A percentile compares a stretch with the other conserved stretches of the same genome.
Conservation (phyloP, 1,140 invertebrate species). For the Parapsyche elsis region DNA sequence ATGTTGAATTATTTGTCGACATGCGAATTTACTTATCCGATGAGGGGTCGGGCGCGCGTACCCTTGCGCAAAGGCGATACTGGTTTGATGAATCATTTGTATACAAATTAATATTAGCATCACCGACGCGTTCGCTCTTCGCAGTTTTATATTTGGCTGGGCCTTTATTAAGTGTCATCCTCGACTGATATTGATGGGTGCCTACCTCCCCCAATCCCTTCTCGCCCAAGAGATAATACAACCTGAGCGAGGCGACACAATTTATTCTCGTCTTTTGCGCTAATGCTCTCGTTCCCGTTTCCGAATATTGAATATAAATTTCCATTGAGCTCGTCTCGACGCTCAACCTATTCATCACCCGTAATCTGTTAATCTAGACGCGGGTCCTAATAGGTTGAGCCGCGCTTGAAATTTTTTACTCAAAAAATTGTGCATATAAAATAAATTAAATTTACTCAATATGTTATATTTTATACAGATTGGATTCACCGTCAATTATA, state of each 20-base stretch:
- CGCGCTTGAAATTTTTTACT: too few species aligned
- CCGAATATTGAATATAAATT: constrained; percentile 31
- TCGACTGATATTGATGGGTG: constrained; percentile 25
- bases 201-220: neutral
- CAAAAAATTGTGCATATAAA: too few species aligned
- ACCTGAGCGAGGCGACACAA: constrained; percentile 12
- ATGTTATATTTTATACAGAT: too few species aligned
- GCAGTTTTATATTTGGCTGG: constrained; percentile 12
- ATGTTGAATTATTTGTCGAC: too few species aligned
- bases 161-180: constrained; percentile 32
- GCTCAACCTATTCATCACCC: constrained; percentile 21
- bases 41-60: too few species aligned
- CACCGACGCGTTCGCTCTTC: neutral
- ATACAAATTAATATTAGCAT: constrained; percentile 24
- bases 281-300: neutral
- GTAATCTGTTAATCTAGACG: constrained; percentile 16
- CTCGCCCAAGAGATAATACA: neutral
- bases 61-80: constrained; percentile 22
- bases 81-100: constrained; percentile 28
- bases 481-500: too few species aligned
- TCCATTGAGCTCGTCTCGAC: neutral
- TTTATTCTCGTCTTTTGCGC: constrained; percentile 28
- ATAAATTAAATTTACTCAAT: too few species aligned
- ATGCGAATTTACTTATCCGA: too few species aligned
- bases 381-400: neutral